phyloP scores from a whole-genome alignment of 2,113 vertebrate genomes.

The Labrus mixtus region DNA sequence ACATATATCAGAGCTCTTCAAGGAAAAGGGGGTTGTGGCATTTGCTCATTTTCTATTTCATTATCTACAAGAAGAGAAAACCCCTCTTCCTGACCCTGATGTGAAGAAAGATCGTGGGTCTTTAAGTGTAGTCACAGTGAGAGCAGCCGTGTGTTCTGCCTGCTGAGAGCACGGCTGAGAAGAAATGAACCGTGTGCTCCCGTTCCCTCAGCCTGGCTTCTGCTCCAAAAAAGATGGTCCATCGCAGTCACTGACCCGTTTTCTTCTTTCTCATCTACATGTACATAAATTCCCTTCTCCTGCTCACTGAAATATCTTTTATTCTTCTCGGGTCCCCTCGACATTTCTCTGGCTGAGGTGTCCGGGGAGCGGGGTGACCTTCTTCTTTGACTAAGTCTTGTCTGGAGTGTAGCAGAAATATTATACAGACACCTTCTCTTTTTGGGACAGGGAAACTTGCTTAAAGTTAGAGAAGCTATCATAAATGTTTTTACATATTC shows the following conservation, averaged over 20 bases:
- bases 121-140: constrained; percentile 12
- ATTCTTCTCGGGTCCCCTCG: constrained; percentile 60
- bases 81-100: constrained; percentile 54
- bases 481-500: not conserved
- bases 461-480: constrained; percentile 2
- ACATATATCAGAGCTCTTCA: constrained; percentile 24
- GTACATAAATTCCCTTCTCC: constrained; percentile 67
- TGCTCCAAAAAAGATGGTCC: constrained; percentile 45
- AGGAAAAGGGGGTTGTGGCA: constrained; percentile 33
- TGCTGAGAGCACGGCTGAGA: constrained; percentile 68
- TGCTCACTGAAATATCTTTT: constrained; percentile 70
- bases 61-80: constrained; percentile 67
- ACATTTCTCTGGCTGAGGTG: constrained; percentile 14
- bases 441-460: constrained; percentile 16
- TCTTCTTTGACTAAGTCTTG: constrained; percentile 29
- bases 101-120: constrained; percentile 17
- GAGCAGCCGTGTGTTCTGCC: constrained; percentile 33
- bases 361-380: constrained; percentile 56
- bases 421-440: constrained; percentile 1
- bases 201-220: constrained; percentile 51
- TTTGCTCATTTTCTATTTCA: constrained; percentile 69
- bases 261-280: constrained; percentile 76
- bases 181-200: constrained; percentile 72
- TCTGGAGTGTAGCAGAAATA: constrained; percentile 40
- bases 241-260: constrained; percentile 61